These are phyloP conservation scores for Drosophila yooni DNA, from an alignment of 2,888 invertebrate genomes.

Conservation along the genomic window DNA sequence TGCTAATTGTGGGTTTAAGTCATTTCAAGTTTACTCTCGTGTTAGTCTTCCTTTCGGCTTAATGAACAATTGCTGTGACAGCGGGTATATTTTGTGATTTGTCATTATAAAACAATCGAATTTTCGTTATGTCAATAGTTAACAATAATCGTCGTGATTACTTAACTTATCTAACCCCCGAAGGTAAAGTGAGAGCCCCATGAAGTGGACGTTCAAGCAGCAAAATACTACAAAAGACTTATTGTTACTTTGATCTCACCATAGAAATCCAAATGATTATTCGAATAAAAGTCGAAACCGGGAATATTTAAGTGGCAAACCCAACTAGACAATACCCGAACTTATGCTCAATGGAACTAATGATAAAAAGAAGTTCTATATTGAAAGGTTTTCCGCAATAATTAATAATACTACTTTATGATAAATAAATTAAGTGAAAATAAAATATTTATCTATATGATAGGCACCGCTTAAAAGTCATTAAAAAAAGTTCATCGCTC, in stretches of 20 bases:
- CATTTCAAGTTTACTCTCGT: neutral
- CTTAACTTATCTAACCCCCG: slow-evolving; percentile 68
- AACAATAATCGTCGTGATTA: slow-evolving; percentile 75
- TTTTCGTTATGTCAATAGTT: slow-evolving; percentile 71
- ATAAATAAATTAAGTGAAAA: neutral
- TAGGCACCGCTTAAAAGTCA: neutral
- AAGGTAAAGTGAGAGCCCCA: slow-evolving; percentile 30
- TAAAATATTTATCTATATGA: neutral
- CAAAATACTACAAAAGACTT: slow-evolving; percentile 26
- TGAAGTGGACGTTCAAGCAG: slow-evolving; percentile 41
- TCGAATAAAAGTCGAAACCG: neutral
- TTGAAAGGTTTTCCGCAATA: neutral
- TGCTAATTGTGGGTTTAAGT: slow-evolving; percentile 40
- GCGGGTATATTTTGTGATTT: slow-evolving; percentile 31
- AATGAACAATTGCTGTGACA: neutral
- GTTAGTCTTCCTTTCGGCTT: neutral
- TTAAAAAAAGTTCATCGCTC: neutral
- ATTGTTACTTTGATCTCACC: slow-evolving; percentile 17
- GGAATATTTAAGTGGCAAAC: neutral
- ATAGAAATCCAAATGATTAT: slow-evolving; percentile 31
- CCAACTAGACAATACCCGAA: slow-evolving; percentile 1
- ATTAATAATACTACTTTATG: neutral
- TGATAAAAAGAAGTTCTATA: neutral
- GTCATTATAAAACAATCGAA: slow-evolving; percentile 81
- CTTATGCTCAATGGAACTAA: neutral